These are phyloP conservation scores for Oscheius sp. DNA, from an alignment of 2,888 invertebrate species.

Conservation along the genomic window DNA sequence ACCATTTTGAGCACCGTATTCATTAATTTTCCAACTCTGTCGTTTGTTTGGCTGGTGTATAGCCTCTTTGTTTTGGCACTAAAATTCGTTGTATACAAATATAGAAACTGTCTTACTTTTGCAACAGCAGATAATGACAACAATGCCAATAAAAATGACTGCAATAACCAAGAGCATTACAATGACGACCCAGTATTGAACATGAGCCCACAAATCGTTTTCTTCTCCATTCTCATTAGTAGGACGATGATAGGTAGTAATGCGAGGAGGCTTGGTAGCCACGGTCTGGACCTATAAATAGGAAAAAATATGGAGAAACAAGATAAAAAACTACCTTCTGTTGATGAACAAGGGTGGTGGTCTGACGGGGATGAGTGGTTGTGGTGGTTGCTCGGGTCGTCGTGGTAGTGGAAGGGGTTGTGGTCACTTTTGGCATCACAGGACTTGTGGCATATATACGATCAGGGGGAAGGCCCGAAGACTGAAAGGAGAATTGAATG, in stretches of 20 bases:
- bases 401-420: conserved; percentile 25
- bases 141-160: conserved; percentile 34
- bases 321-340: conserved; percentile 4
- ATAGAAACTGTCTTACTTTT: conserved; percentile 38
- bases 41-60: conserved; percentile 19
- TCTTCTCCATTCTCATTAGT: neutral
- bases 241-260: conserved; percentile 19
- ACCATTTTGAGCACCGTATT: conserved; percentile 6
- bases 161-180: conserved; percentile 36
- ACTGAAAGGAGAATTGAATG: conserved; percentile 43
- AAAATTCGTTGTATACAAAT: neutral
- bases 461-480: conserved; percentile 45
- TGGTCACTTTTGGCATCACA: conserved; percentile 35
- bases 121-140: conserved; percentile 37
- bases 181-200: conserved; percentile 32
- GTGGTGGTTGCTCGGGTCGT: conserved; percentile 6
- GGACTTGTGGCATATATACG: conserved; percentile 43
- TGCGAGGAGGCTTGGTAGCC: conserved; percentile 25
- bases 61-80: conserved; percentile 10
- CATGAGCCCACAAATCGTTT: conserved; percentile 22
- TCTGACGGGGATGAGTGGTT: conserved; percentile 3
- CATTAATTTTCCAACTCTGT: conserved; percentile 13
- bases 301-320: neutral
- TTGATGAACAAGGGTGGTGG: conserved; percentile 22
- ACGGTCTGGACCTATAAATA: neutral